phyloP scores from a whole-genome alignment of 1,140 invertebrate genomes.

The Zaprionus ghesquierei region DNA sequence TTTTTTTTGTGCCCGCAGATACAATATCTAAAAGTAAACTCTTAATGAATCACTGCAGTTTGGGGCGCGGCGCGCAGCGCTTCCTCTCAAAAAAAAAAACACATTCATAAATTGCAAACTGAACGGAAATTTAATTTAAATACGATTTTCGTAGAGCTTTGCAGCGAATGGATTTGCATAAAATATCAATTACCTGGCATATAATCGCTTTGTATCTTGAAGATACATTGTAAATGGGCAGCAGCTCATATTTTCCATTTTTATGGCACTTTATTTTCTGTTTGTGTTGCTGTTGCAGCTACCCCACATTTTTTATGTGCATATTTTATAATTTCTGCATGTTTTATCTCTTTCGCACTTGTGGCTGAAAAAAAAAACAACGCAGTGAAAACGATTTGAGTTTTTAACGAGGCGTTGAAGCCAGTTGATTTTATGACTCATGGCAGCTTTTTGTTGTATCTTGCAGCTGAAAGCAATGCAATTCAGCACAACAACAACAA shows the following conservation, averaged over 20 bases:
- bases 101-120: conserved; percentile 47
- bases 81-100: conserved; percentile 16
- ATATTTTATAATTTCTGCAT: conserved; percentile 29
- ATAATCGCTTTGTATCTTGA: conserved; percentile 65
- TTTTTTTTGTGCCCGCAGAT: conserved; percentile 31
- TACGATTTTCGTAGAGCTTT: conserved; percentile 28
- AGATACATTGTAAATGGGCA: conserved; percentile 55
- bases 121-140: conserved; percentile 51
- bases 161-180: conserved; percentile 46
- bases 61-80: neutral
- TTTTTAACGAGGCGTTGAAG: conserved; percentile 43
- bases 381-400: conserved; percentile 27
- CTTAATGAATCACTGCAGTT: conserved; percentile 35
- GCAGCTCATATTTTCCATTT: conserved; percentile 43
- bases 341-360: conserved; percentile 25
- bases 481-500: conserved; percentile 26
- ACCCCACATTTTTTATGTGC: conserved; percentile 20
- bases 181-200: conserved; percentile 61
- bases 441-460: conserved; percentile 21
- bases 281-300: neutral
- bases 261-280: conserved; percentile 3
- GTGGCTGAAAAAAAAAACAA: neutral
- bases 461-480: conserved; percentile 36
- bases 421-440: conserved; percentile 73
- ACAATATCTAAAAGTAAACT: conserved; percentile 29